These are phyloP conservation scores for Echinarachnius parma DNA, from an alignment of 53 echinoderm and acorn worm species.

Conservation along the genomic window DNA sequence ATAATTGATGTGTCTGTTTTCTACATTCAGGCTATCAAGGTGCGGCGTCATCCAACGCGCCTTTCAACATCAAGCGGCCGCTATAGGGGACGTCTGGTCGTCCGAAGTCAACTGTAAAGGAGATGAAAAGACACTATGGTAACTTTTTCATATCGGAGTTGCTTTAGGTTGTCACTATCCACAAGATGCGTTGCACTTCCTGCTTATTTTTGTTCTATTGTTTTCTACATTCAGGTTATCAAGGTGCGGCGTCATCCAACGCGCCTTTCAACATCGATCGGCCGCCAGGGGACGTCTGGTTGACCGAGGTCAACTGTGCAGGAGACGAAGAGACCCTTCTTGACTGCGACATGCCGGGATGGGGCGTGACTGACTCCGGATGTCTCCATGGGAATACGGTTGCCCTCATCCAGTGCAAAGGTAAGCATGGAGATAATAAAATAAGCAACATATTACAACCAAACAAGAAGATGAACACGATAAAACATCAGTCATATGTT, in stretches of 20 bases:
- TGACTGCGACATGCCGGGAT: background rate
- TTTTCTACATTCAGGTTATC: slow-evolving; percentile 30
- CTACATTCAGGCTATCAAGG: no score
- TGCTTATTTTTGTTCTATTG: no score
- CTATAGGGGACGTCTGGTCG: slow-evolving; percentile 10
- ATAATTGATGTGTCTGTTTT: no score
- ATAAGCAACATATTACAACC: no score
- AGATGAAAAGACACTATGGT: background rate
- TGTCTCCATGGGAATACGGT: background rate
- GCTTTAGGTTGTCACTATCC: no score
- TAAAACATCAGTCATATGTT: no score
- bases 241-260: slow-evolving; percentile 16
- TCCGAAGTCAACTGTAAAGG: background rate
- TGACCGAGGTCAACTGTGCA: slow-evolving; percentile 5
- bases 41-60: no score
- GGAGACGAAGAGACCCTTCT: slow-evolving; percentile 18
- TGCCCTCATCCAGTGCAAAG: slow-evolving; percentile 21
- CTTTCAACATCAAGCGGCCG: no score
- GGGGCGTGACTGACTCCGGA: background rate
- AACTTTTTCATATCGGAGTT: no score
- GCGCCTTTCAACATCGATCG: slow-evolving; percentile 1
- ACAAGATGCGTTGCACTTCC: no score
- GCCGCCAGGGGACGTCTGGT: slow-evolving; percentile 27
- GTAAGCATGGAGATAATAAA: background rate
- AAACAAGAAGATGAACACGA: no score